A percentile compares a stretch with the other conserved stretches of the same genome.
Evolutionary conservation across 2,888 invertebrate species (phyloP).

Genomic region (Ormyrus pomaceus): DNA sequence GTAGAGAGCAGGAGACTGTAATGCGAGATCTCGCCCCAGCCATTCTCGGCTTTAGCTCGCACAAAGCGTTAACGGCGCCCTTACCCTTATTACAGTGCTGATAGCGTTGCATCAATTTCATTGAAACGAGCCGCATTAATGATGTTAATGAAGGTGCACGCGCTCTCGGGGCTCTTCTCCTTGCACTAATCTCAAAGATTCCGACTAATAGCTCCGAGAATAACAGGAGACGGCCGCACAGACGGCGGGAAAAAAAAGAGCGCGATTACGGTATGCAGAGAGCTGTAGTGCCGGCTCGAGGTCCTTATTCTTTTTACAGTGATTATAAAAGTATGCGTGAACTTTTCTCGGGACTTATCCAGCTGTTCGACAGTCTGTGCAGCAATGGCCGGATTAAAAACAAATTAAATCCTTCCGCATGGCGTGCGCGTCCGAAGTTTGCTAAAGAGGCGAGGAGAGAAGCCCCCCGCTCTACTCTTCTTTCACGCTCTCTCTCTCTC

Average conservation of each 20-base stretch:
- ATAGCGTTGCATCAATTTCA: slow-evolving; percentile 16
- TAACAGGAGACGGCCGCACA: not conserved
- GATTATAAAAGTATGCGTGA: slow-evolving; percentile 19
- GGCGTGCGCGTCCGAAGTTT: slow-evolving; percentile 21
- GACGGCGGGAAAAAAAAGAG: too few species aligned
- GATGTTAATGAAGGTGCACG: slow-evolving; percentile 1
- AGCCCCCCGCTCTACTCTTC: not conserved
- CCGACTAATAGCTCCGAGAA: slow-evolving; percentile 12
- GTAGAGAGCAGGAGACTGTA: not conserved
- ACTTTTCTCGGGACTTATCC: slow-evolving; percentile 15
- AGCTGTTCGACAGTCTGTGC: slow-evolving; percentile 20
- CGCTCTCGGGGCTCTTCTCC: not conserved
- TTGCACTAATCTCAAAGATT: slow-evolving; percentile 4
- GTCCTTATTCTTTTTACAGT: not conserved
- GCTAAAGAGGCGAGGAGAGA: slow-evolving; percentile 11
- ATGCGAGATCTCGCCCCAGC: not conserved
- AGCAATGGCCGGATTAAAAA: slow-evolving; percentile 24
- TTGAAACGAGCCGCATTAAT: slow-evolving; percentile 17
- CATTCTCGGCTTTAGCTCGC: not conserved
- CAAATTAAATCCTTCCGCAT: slow-evolving; percentile 24
- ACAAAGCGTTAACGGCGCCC: slow-evolving; percentile 8
- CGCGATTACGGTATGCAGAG: not conserved
- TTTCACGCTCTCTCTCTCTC: not conserved
- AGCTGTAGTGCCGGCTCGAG: not conserved
- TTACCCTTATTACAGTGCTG: slow-evolving; percentile 19